These are phyloP conservation scores for Julus scandinavius DNA, from an alignment of 2,888 invertebrate genomes.

Conservation along the genomic window DNA sequence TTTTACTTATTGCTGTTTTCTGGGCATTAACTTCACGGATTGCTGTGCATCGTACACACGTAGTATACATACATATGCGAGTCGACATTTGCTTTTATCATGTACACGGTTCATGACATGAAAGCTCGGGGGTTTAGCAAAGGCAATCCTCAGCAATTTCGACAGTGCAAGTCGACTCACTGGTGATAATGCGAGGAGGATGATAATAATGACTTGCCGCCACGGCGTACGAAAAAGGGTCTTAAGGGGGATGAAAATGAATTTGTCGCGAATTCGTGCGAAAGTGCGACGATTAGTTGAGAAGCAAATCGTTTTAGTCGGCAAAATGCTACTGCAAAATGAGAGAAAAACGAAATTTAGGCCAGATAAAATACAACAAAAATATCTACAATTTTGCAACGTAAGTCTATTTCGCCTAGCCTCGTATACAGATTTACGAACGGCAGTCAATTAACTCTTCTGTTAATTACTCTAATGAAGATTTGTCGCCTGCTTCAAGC, in stretches of 20 bases:
- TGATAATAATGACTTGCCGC: slow-evolving; percentile 2
- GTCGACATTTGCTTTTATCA: neutral
- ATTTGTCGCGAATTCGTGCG: slow-evolving; percentile 8
- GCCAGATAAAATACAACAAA: neutral
- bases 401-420: neutral
- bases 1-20: too few relatives aligned
- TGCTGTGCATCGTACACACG: too few relatives aligned
- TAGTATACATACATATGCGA: too few relatives aligned
- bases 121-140: slow-evolving; percentile 13
- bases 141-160: neutral
- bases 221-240: neutral
- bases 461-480: neutral
- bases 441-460: neutral
- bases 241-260: slow-evolving; percentile 28
- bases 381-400: neutral
- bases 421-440: neutral
- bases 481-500: neutral
- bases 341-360: neutral
- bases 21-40: too few relatives aligned
- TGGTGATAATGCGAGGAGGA: neutral
- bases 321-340: neutral
- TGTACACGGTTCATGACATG: neutral
- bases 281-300: slow-evolving; percentile 11
- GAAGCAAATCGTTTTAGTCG: neutral
- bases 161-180: neutral